phyloP scores from a whole-genome alignment of 2,797 vertebrate genomes.

The Cercopithecus hamlyni region DNA sequence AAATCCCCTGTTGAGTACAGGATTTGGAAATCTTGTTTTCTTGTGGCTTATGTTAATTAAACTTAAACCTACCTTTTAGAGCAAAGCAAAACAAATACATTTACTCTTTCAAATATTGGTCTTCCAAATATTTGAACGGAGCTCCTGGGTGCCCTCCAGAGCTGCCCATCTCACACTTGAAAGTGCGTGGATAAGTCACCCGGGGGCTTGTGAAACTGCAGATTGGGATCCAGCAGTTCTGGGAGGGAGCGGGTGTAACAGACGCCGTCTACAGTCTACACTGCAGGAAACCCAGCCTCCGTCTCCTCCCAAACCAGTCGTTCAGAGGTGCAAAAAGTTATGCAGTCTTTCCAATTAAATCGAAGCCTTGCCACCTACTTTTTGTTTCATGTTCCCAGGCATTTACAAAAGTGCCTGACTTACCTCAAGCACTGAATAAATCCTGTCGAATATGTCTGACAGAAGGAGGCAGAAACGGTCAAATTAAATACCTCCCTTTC shows the following conservation, averaged over 20 bases:
- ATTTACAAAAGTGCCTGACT: background rate
- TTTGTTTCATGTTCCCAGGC: background rate
- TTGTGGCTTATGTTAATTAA: background rate
- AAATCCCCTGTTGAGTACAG: background rate
- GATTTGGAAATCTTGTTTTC: background rate
- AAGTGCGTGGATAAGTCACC: background rate
- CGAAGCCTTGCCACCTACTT: background rate
- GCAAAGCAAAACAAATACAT: constrained; percentile 33
- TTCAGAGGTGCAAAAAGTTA: background rate
- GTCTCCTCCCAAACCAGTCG: background rate
- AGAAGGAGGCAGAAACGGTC: background rate
- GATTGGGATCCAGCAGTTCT: background rate
- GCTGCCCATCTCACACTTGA: background rate
- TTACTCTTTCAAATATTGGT: background rate
- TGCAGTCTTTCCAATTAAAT: background rate
- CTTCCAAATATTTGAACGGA: constrained; percentile 32
- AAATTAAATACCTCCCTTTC: background rate
- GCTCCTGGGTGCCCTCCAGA: background rate
- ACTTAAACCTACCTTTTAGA: background rate
- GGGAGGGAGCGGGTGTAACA: background rate
- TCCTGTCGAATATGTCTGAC: background rate
- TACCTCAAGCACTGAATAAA: background rate
- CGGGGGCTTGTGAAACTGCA: background rate
- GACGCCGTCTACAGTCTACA: background rate
- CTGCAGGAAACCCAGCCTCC: background rate